Conservation (phyloP, 2,113 vertebrate genomes). For the Apodemus sylvaticus region DNA sequence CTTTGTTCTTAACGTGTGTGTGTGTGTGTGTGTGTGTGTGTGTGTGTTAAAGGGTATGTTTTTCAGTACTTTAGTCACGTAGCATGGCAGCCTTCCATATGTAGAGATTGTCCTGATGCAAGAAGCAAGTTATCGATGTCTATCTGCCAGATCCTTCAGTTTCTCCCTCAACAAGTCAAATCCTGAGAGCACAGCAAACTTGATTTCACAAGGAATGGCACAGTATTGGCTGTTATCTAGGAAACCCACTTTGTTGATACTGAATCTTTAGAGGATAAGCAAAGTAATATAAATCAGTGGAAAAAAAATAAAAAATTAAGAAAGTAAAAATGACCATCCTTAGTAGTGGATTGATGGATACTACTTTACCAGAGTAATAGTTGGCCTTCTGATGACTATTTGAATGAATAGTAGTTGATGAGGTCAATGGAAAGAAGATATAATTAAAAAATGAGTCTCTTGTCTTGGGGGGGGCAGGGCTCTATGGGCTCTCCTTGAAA, state of each 20-base stretch:
- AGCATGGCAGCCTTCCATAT: background rate
- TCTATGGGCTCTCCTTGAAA: background rate
- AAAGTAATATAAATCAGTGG: background rate
- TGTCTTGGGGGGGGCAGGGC: background rate
- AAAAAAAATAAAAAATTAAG: background rate
- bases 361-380: background rate
- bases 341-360: background rate
- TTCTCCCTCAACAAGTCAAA: background rate
- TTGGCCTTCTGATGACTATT: background rate
- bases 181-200: background rate
- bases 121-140: background rate
- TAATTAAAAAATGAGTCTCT: background rate
- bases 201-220: background rate
- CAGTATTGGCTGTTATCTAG: background rate
- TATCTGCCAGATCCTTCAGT: background rate
- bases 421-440: background rate
- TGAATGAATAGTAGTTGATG: background rate
- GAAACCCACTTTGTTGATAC: background rate
- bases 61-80: background rate
- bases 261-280: background rate
- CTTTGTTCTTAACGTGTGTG: background rate
- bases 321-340: background rate
- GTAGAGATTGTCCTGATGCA: background rate
- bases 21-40: too few relatives aligned
- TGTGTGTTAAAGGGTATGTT: background rate